Base-by-base conservation (phyloP, 2,888 invertebrate genomes). In the Drosophila lutescens region DNA sequence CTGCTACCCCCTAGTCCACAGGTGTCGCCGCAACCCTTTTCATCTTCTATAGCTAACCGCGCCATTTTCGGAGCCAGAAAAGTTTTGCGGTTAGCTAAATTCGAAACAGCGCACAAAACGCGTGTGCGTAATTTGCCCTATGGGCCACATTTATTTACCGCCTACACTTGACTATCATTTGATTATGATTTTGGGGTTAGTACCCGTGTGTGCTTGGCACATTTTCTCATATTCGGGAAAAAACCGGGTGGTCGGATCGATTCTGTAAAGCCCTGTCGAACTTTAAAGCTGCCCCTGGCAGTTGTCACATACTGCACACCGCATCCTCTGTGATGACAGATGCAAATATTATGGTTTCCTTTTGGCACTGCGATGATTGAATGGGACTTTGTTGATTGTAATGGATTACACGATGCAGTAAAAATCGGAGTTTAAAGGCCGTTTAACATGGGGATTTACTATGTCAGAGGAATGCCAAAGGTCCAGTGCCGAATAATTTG, bases 161-260 rank as follows among this genome's bases (percentile, higher is more conserved):
- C 71, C 60, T 74, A 80, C 70, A 62, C 73, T 84, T 80, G 86
- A 80, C 84, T 86, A 78, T 74, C 80, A 85, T 82, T 68, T 76
- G 78, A 78, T 72, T 80, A 67, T 69, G 23, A 15, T 30, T 38
- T 23, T 13, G 23, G 43, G 41, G 34, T 26, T 36, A 20, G 36
- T 15, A 8, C 1, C 17, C 15, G 12, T n/a, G 41, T 47, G 3
- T 26, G 40, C n/a, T n/a, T 17, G 47, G 12, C 20, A 43, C 9
- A n/a, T 36, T 51, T 10, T 17, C 49, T 46, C 44, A 38, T 47
- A 50, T 60, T 68, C 58, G 44, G 47, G 26, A 49, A 57, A 67
- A 66, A 59, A 54, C 76, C 63, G 67, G 57, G 67, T 54, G 72
- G 61, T 13, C 41, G 30, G 50, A 15, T 38, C 66, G 40, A 36